Evolutionary conservation across 2,113 vertebrate species (phyloP).

Genomic region (Aramus guarauna): DNA sequence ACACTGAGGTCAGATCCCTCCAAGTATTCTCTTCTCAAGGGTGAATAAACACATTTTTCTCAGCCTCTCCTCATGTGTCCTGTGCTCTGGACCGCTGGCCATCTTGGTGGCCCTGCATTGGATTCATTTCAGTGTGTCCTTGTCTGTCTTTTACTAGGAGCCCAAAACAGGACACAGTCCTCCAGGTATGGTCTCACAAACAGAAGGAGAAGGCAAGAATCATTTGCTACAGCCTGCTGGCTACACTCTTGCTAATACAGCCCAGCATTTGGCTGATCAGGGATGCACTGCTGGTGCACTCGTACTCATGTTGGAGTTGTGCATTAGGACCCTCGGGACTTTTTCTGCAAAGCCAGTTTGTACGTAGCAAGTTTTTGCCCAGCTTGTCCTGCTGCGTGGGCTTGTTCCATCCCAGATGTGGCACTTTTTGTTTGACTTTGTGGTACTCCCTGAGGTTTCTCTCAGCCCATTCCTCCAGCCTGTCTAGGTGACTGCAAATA

Average conservation of each 20-base stretch:
- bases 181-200: background rate
- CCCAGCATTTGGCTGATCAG: background rate
- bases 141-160: background rate
- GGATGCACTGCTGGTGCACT: background rate
- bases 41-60: background rate
- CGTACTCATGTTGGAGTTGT: background rate
- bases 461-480: background rate
- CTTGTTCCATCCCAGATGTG: background rate
- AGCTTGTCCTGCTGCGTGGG: background rate
- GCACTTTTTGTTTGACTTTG: background rate
- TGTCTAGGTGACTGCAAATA: background rate
- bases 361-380: background rate
- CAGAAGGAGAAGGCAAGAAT: background rate
- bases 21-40: background rate
- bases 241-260: background rate
- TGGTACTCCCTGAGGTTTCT: background rate
- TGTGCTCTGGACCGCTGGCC: background rate
- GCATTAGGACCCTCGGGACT: background rate
- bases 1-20: fast-evolving
- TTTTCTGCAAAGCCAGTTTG: background rate
- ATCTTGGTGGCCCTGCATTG: background rate
- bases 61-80: background rate
- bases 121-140: background rate
- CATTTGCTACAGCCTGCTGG: background rate
- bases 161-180: background rate